Percentiles rank a stretch among this genome's conserved stretches.
These are phyloP conservation scores for Endomychus coccineus DNA, from an alignment of 2,888 invertebrate species.

Conservation along the genomic window DNA sequence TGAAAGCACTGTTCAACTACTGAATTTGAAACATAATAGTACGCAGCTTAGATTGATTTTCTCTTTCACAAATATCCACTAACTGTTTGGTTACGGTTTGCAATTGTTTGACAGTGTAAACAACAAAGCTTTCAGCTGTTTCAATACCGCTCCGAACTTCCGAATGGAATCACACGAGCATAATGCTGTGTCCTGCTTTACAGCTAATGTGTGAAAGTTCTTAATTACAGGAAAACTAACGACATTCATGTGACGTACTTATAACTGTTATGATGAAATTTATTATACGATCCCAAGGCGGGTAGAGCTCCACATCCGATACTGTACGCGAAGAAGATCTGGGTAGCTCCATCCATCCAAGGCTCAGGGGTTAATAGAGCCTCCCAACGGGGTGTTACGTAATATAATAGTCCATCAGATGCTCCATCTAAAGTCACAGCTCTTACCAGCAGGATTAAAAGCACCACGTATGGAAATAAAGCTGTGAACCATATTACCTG, in stretches of 20 bases:
- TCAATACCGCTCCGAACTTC: too few relatives aligned
- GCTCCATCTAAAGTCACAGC: slow-evolving; percentile 64
- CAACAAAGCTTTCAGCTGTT: too few relatives aligned
- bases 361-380: slow-evolving; percentile 48
- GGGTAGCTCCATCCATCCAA: slow-evolving; percentile 72
- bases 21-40: too few relatives aligned
- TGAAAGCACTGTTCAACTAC: too few relatives aligned
- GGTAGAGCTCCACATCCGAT: slow-evolving; percentile 70
- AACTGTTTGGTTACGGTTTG: too few relatives aligned
- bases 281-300: slow-evolving; percentile 67
- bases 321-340: slow-evolving; percentile 72
- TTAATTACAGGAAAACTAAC: too few relatives aligned
- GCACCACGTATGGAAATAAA: slow-evolving; percentile 64
- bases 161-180: too few relatives aligned
- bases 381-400: slow-evolving; percentile 57
- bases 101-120: too few relatives aligned
- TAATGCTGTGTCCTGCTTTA: too few relatives aligned
- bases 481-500: slow-evolving; percentile 72
- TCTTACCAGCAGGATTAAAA: slow-evolving; percentile 57
- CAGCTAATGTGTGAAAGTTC: too few relatives aligned
- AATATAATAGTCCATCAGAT: slow-evolving; percentile 55
- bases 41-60: too few relatives aligned
- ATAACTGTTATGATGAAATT: slow-evolving; percentile 69
- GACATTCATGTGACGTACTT: slow-evolving; percentile 52
- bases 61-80: too few relatives aligned